phyloP scores from a whole-genome alignment of 2,797 vertebrate genomes.

The Myotis pilosus region DNA sequence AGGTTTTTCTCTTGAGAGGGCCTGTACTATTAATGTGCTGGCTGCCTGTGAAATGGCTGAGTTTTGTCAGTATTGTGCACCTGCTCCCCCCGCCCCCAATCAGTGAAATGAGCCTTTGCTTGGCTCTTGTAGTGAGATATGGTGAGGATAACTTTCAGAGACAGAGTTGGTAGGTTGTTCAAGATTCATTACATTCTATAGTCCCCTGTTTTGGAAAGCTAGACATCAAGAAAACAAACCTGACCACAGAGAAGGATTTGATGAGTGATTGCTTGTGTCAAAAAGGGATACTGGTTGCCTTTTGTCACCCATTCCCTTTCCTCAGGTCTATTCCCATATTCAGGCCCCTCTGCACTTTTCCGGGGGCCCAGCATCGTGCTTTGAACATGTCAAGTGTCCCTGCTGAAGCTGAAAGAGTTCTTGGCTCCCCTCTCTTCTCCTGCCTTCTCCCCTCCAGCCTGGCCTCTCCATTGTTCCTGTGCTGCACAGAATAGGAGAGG shows the following conservation, averaged over 20 bases:
- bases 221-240: background rate
- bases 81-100: accelerated
- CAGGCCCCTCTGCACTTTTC: background rate
- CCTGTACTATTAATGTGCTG: background rate
- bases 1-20: background rate
- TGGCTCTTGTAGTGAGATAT: background rate
- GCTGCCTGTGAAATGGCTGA: background rate
- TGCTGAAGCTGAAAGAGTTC: background rate
- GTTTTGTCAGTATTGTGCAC: background rate
- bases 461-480: background rate
- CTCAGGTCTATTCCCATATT: background rate
- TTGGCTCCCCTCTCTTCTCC: background rate
- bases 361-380: background rate
- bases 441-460: background rate
- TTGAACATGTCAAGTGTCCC: background rate
- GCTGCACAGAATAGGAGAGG: background rate
- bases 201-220: background rate
- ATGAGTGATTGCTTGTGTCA: background rate
- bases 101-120: background rate
- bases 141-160: background rate
- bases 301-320: background rate
- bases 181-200: background rate
- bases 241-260: background rate
- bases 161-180: background rate
- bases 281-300: background rate